These are phyloP conservation scores for Thaumetopoea pityocampa DNA, from an alignment of 1,140 invertebrate genomes.

Conservation along the genomic window DNA sequence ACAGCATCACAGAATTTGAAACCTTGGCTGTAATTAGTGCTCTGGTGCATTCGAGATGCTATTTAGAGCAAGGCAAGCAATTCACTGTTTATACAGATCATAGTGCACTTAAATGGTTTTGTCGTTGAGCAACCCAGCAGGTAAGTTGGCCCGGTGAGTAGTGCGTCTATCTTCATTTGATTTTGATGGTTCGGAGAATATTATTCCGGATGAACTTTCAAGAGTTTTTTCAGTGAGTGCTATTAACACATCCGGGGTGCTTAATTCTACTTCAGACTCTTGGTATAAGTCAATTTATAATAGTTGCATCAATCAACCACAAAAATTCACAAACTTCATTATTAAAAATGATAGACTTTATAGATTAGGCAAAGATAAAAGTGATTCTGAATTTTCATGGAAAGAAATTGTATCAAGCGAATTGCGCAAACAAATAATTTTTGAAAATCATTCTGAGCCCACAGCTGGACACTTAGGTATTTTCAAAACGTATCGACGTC, in stretches of 20 bases:
- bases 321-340: constrained; percentile 19
- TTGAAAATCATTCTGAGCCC: constrained; percentile 23
- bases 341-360: constrained; percentile 21
- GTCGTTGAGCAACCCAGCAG: neutral
- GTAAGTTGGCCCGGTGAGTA: neutral
- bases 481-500: constrained; percentile 30
- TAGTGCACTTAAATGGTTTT: constrained; percentile 1
- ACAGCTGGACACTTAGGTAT: no score
- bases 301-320: constrained; percentile 12
- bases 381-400: constrained; percentile 26
- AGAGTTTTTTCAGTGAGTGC: neutral
- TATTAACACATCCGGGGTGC: no score
- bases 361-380: constrained; percentile 20
- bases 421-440: constrained; percentile 7
- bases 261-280: no score
- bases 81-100: constrained; percentile 2
- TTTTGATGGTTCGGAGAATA: no score
- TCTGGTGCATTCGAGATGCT: constrained; percentile 2
- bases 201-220: neutral
- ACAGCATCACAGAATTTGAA: constrained; percentile 1
- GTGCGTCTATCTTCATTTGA: constrained; percentile 1
- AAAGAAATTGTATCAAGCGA: constrained; percentile 21
- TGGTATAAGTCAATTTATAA: constrained; percentile 28
- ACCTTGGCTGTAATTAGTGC: neutral
- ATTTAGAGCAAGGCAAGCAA: neutral